Conservation (phyloP, 2,888 invertebrate species). For the Osmoderma eremita region DNA sequence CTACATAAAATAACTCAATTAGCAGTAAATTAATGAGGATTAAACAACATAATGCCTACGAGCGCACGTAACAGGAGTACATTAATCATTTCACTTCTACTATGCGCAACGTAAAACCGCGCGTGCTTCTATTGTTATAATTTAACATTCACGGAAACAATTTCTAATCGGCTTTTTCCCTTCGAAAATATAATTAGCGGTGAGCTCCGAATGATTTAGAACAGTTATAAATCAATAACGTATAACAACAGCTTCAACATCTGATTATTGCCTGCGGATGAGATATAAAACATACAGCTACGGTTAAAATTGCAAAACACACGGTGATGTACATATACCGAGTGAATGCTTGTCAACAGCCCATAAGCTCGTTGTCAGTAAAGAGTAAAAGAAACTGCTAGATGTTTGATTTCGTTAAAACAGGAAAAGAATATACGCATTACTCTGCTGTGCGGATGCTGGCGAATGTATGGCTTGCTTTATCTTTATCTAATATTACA, state of each 20-base stretch:
- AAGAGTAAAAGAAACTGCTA: too few species aligned
- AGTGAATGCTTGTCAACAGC: too few species aligned
- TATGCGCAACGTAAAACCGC: not conserved
- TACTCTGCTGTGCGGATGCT: too few species aligned
- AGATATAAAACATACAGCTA: too few species aligned
- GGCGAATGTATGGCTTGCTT: too few species aligned
- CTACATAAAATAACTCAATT: conserved; percentile 14
- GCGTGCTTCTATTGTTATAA: conserved; percentile 25
- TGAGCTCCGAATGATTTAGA: conserved; percentile 24
- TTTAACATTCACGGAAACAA: conserved; percentile 29
- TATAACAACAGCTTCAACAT: conserved; percentile 6
- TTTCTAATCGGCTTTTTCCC: conserved; percentile 9
- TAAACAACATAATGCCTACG: conserved; percentile 12
- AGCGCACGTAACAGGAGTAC: conserved; percentile 8
- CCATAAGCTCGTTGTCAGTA: too few species aligned
- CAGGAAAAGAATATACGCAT: too few species aligned
- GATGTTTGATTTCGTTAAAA: too few species aligned
- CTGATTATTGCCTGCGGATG: conserved; percentile 7
- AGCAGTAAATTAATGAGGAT: conserved; percentile 24
- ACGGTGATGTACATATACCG: too few species aligned
- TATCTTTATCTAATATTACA: too few species aligned
- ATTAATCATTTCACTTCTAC: conserved; percentile 16
- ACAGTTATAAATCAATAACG: conserved; percentile 31
- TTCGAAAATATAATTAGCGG: conserved; percentile 26
- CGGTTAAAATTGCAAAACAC: too few species aligned